Conservation (phyloP, 1,140 invertebrate genomes). For the Drosophila ironensis region DNA sequence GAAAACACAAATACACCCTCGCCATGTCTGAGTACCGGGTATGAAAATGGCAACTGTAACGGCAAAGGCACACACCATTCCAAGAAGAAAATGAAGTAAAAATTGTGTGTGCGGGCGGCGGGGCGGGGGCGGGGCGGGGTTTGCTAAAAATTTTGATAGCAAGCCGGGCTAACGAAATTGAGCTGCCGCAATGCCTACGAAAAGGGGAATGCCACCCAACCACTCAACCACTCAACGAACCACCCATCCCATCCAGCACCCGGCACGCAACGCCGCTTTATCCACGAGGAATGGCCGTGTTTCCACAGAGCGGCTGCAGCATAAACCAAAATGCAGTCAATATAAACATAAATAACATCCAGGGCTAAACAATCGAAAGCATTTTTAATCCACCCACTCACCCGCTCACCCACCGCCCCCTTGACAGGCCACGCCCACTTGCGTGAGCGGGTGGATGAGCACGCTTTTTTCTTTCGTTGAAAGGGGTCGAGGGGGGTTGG, state of each 20-base stretch:
- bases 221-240: background rate
- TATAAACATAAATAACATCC: conserved; percentile 55
- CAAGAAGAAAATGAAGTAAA: too few species aligned
- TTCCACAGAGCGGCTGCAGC: background rate
- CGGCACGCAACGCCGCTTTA: background rate
- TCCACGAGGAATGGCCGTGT: too few species aligned
- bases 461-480: too few species aligned
- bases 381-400: conserved; percentile 21
- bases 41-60: too few species aligned
- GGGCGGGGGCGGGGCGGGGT: background rate
- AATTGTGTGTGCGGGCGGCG: too few species aligned
- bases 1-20: too few species aligned
- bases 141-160: conserved; percentile 3
- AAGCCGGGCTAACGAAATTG: conserved; percentile 27
- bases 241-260: background rate
- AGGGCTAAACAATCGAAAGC: conserved; percentile 54
- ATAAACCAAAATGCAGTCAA: conserved; percentile 57
- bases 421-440: background rate
- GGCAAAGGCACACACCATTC: too few species aligned
- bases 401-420: background rate
- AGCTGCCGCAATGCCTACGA: conserved; percentile 29
- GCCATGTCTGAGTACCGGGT: too few species aligned
- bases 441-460: conserved; percentile 15
- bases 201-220: background rate
- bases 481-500: too few species aligned